phyloP scores from a whole-genome alignment of 1,140 invertebrate genomes.

The Drosophila santomea region DNA sequence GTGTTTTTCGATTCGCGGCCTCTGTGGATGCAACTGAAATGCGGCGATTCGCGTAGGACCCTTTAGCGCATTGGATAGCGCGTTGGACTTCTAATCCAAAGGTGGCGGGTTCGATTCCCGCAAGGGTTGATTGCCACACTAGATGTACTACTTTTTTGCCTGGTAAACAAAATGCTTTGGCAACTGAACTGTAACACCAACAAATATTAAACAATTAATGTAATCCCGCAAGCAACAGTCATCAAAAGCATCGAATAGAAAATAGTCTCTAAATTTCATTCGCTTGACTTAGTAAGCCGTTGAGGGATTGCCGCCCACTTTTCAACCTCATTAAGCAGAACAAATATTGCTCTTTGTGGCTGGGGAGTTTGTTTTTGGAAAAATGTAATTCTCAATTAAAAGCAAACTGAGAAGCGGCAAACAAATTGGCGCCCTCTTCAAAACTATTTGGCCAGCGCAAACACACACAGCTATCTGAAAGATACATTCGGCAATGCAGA shows the following conservation, averaged over 20 bases:
- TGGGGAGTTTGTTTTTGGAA: constrained; percentile 23
- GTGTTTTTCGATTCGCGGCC: constrained; percentile 5
- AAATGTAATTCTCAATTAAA: constrained; percentile 66
- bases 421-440: constrained; percentile 42
- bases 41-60: constrained; percentile 36
- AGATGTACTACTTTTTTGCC: neutral
- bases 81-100: constrained; percentile 88
- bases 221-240: no score
- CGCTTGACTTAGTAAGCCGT: neutral
- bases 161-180: no score
- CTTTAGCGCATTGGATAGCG: constrained; percentile 87
- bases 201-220: neutral
- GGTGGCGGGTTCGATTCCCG: constrained; percentile 88
- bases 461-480: constrained; percentile 53
- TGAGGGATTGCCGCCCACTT: constrained; percentile 27
- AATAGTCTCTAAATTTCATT: no score
- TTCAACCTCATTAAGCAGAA: constrained; percentile 66
- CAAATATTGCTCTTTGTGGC: constrained; percentile 44
- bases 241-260: no score
- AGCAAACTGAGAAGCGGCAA: constrained; percentile 52
- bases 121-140: constrained; percentile 85
- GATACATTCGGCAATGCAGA: no score
- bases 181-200: no score
- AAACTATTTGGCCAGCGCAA: constrained; percentile 70
- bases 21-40: neutral